Evolutionary conservation across 2,113 vertebrate genomes (phyloP).

Genomic region (Mionectes macconnelli): DNA sequence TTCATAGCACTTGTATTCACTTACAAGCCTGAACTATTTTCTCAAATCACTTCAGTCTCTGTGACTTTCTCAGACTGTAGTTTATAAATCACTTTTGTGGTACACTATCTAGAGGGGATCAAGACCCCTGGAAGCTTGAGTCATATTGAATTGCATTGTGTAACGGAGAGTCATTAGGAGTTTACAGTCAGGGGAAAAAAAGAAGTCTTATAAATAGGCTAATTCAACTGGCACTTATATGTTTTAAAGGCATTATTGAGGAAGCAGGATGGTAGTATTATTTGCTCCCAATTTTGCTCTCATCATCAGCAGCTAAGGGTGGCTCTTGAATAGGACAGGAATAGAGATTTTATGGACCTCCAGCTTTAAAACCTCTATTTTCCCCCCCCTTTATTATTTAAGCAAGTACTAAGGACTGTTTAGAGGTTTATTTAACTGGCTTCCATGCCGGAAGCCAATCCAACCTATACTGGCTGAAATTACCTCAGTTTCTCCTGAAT

Average conservation of each 20-base stretch:
- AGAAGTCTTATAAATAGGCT: slow-evolving; percentile 68
- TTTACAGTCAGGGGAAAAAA: slow-evolving; percentile 71
- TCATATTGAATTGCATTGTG: slow-evolving; percentile 71
- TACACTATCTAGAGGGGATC: slow-evolving; percentile 54
- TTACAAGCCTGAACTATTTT: slow-evolving; percentile 72
- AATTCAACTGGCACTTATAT: slow-evolving; percentile 59
- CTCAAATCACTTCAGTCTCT: slow-evolving; percentile 69
- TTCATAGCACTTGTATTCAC: slow-evolving; percentile 75
- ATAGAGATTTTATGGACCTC: slow-evolving; percentile 46
- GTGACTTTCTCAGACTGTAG: slow-evolving; percentile 67
- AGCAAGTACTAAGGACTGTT: slow-evolving; percentile 38
- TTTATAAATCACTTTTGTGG: slow-evolving; percentile 76
- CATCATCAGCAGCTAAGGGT: slow-evolving; percentile 40
- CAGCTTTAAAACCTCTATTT: not conserved
- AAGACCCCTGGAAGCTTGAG: slow-evolving; percentile 66
- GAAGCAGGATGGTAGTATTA: slow-evolving; percentile 40
- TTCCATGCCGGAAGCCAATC: not conserved
- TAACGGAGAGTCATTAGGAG: slow-evolving; percentile 63
- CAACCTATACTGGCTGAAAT: not conserved
- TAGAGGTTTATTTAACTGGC: slow-evolving; percentile 23
- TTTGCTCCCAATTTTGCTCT: slow-evolving; percentile 61
- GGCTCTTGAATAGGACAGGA: slow-evolving; percentile 9
- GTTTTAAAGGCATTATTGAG: slow-evolving; percentile 61
- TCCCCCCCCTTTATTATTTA: slow-evolving; percentile 4
- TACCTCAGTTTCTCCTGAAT: not conserved